Conservation (phyloP, 2,797 vertebrate genomes). For the Cirrhinus mrigala region DNA sequence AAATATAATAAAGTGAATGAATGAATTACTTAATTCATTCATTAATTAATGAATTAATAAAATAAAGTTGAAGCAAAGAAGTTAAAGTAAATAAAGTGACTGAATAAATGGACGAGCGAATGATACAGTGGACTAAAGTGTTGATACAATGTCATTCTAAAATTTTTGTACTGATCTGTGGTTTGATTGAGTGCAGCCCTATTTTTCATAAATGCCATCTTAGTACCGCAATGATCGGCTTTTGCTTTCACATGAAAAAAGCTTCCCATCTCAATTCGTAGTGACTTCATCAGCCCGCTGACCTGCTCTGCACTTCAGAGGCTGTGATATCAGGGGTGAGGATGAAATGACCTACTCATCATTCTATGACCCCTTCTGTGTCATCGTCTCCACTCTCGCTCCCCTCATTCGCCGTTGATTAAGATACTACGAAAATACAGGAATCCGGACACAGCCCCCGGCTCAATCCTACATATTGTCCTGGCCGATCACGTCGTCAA, state of each 20-base stretch:
- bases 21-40: too few relatives aligned
- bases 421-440: not conserved
- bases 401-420: not conserved
- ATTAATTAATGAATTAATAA: too few relatives aligned
- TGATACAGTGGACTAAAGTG: not conserved
- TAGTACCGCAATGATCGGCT: not conserved
- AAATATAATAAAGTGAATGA: too few relatives aligned
- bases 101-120: not conserved
- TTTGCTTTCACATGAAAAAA: not conserved
- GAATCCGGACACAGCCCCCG: not conserved
- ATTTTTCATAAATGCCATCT: not conserved
- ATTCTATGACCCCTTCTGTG: not conserved
- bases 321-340: not conserved
- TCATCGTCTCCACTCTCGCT: not conserved
- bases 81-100: not conserved
- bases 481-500: not conserved
- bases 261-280: not conserved
- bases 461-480: conserved; percentile 20
- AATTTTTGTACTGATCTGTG: not conserved
- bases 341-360: not conserved
- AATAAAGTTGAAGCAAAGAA: not conserved
- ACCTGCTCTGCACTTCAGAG: not conserved
- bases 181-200: not conserved
- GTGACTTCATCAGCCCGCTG: not conserved
- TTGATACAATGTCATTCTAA: not conserved